phyloP scores from a whole-genome alignment of 1,140 invertebrate species.

The Trichonephila clavata region DNA sequence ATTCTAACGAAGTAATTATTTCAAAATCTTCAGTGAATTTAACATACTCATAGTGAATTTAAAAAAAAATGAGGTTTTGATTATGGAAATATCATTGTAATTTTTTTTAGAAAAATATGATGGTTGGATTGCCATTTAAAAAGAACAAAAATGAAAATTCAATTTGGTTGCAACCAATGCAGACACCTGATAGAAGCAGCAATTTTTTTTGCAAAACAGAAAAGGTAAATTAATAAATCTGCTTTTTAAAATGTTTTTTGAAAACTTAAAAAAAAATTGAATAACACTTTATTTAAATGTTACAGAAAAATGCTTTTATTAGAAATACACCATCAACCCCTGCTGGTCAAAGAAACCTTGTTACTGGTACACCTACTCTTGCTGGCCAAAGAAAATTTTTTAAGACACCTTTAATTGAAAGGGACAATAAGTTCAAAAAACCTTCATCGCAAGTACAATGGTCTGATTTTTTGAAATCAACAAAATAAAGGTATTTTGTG shows the following conservation, averaged over 20 bases:
- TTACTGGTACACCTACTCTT: background rate
- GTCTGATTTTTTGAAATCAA: slow-evolving; percentile 27
- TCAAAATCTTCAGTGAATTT: no score
- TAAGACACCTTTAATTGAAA: slow-evolving; percentile 14
- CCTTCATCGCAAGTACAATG: background rate
- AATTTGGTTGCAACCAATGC: background rate
- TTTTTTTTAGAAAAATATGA: background rate
- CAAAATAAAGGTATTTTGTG: background rate
- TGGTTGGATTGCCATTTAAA: background rate
- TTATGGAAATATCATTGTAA: background rate
- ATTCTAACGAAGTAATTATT: no score
- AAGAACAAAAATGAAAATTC: slow-evolving; percentile 5
- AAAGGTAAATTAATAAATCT: background rate
- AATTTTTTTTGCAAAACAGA: background rate
- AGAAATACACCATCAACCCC: background rate
- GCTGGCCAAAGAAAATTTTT: slow-evolving; percentile 27
- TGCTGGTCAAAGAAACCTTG: background rate
- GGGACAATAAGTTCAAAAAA: slow-evolving; percentile 45
- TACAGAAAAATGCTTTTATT: background rate
- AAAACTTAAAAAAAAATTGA: background rate
- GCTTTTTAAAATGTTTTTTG: background rate
- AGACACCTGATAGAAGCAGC: background rate
- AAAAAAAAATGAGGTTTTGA: no score
- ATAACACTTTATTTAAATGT: background rate
- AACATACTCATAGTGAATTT: no score